A percentile compares a stretch with the other conserved stretches of the same genome.
phyloP scores from a whole-genome alignment of 2,797 vertebrate species.

The Malurus leucopterus region DNA sequence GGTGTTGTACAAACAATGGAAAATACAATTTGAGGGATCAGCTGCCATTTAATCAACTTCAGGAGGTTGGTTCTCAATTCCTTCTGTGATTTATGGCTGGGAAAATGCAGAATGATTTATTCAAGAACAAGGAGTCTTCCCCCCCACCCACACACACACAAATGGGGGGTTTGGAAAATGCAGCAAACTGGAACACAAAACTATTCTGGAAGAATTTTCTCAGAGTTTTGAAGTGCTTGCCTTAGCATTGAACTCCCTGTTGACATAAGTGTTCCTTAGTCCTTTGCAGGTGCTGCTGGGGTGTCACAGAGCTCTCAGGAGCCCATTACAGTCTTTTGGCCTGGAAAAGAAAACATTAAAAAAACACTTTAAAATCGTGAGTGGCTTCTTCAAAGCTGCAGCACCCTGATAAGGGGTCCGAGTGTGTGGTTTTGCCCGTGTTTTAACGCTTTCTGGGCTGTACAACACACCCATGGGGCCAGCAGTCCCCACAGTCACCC shows the following conservation, averaged over 20 bases:
- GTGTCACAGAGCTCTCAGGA: constrained; percentile 1
- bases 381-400: constrained; percentile 47
- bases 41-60: constrained; percentile 27
- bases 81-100: not conserved
- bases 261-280: constrained; percentile 13
- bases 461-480: not conserved
- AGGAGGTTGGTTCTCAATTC: constrained; percentile 20
- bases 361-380: constrained; percentile 4
- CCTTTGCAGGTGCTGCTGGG: constrained; percentile 19
- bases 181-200: not conserved
- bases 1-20: constrained; percentile 2
- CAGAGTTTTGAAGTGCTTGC: constrained; percentile 35
- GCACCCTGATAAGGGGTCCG: not conserved
- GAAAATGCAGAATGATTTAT: constrained; percentile 26
- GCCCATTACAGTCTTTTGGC: not conserved
- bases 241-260: constrained; percentile 15
- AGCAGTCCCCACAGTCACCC: not conserved
- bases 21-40: constrained; percentile 8
- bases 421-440: not conserved
- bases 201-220: constrained; percentile 29
- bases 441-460: constrained; percentile 16
- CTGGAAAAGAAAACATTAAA: not conserved
- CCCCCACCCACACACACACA: too few relatives aligned
- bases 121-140: constrained; percentile 47
- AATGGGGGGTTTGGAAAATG: constrained; percentile 26